phyloP scores from a whole-genome alignment of 2,888 invertebrate species.

The Ectemnius lituratus region DNA sequence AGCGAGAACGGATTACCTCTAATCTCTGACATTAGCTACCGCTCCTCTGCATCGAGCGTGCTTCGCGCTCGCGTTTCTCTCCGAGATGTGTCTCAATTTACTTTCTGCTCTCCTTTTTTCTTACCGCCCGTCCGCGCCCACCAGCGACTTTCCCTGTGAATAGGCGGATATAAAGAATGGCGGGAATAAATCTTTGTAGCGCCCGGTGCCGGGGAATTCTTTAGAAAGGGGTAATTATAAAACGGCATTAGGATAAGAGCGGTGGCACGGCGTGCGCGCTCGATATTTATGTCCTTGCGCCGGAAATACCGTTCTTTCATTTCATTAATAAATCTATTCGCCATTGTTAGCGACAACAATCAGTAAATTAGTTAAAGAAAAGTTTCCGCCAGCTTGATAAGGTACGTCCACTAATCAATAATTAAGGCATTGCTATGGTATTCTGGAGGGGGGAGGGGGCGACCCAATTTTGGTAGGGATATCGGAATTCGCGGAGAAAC shows the following conservation, averaged over 20 bases:
- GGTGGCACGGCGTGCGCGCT: not conserved
- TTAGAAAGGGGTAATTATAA: conserved; percentile 48
- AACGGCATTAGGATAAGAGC: conserved; percentile 36
- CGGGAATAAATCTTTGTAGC: conserved; percentile 48
- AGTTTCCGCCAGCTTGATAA: too few species aligned
- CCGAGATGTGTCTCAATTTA: conserved; percentile 58
- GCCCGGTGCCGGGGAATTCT: conserved; percentile 32
- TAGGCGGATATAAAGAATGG: conserved; percentile 50
- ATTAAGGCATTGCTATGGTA: too few species aligned
- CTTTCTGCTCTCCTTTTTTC: conserved; percentile 41
- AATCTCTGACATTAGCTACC: conserved; percentile 64
- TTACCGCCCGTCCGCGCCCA: conserved; percentile 7
- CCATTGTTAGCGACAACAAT: not conserved
- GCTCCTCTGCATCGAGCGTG: conserved; percentile 47
- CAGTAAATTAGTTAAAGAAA: too few species aligned
- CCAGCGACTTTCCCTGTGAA: conserved; percentile 26
- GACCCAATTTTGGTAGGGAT: too few species aligned
- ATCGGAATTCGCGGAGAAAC: too few species aligned
- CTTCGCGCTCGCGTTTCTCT: conserved; percentile 52
- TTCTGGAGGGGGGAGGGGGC: too few species aligned
- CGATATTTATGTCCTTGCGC: not conserved
- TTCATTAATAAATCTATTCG: not conserved
- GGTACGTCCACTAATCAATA: too few species aligned
- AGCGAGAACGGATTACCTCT: conserved; percentile 62
- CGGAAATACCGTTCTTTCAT: not conserved